Base-by-base conservation (phyloP, 2,113 vertebrate genomes). In the Pontoporia blainvillei region DNA sequence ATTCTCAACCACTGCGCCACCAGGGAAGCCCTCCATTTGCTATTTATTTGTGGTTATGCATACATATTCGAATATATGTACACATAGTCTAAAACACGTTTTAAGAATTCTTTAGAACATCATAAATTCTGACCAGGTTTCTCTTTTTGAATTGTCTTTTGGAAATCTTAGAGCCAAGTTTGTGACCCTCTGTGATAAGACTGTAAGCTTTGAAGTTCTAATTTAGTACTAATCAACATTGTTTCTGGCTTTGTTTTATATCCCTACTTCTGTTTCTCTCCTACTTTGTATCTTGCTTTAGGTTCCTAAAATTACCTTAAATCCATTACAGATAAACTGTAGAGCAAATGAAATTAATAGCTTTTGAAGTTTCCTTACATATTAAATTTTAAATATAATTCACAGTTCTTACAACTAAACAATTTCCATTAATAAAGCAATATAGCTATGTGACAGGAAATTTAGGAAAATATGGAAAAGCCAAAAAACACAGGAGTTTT, bases 301-400 rank as follows among this genome's bases (percentile, higher is more conserved):
- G 59, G 52, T 87, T 95, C 15, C 62, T 96, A 86, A 72, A 92
- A 67, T 89, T 84, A 61, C 15, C n/a, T 54, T 69, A 78, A 78
- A 66, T 93, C 23, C 41, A 85, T 92, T 78, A 29, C 34, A 29
- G 61, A 41, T 93, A 79, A 86, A 71, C 15, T 13, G 4, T 59
- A 82, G 62, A 49, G 93, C 61, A 87, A 83, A 52, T 85, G 44
- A 86, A 52, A 66, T 71, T 6, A 64, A 34, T 93, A 85, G 25
- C 76, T 88, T 61, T 79, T 93, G 82, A 94, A 90, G 49, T 95
- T 84, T 67, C 23, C 31, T 41, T 87, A 67, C 2, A 25, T 14
- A 67, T 54, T 78, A 46, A 96, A 41, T 21, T 90, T 78, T 83
- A 87, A 87, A 29, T 75, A 36, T 86, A 59, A 91, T 62, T 85